Evolutionary conservation across 92 coral and sea anemone genomes (phyloP).

Genomic region (Paramuricea clavata): DNA sequence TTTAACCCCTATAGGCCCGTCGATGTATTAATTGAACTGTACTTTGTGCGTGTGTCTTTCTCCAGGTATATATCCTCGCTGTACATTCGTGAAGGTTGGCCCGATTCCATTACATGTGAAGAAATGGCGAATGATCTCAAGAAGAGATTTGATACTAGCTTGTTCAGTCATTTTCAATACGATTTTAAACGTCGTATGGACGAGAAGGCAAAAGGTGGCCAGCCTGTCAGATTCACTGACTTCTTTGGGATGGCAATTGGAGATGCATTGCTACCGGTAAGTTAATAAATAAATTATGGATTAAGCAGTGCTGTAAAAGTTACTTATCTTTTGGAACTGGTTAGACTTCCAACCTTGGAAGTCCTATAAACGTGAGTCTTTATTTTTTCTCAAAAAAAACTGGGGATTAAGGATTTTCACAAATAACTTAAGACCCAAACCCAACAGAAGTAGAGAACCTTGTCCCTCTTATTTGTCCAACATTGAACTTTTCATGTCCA

Average conservation of each 20-base stretch:
- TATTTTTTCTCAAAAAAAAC: no score
- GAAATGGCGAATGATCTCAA: slow-evolving; percentile 12
- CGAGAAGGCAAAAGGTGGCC: slow-evolving; percentile 6
- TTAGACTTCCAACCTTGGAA: no score
- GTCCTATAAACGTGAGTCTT: no score
- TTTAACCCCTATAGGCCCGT: no score
- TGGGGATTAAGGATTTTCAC: no score
- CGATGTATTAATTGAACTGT: no score
- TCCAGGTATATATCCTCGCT: slow-evolving; percentile 5
- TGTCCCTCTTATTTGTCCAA: no score
- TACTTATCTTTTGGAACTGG: no score
- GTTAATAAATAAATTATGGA: not conserved
- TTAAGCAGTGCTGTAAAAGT: no score
- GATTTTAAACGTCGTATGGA: slow-evolving; percentile 1
- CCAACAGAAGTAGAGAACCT: no score
- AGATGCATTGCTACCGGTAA: slow-evolving; percentile 8
- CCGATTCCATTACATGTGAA: not conserved
- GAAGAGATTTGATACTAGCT: not conserved
- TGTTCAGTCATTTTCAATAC: not conserved
- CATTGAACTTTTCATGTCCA: no score
- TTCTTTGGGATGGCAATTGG: slow-evolving; percentile 26
- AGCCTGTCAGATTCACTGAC: slow-evolving; percentile 8
- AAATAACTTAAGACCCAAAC: no score
- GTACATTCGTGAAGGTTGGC: not conserved
- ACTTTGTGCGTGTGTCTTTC: not conserved